These are phyloP conservation scores for Siphonodentalium dalli DNA, from an alignment of 2,888 invertebrate species.

Conservation along the genomic window DNA sequence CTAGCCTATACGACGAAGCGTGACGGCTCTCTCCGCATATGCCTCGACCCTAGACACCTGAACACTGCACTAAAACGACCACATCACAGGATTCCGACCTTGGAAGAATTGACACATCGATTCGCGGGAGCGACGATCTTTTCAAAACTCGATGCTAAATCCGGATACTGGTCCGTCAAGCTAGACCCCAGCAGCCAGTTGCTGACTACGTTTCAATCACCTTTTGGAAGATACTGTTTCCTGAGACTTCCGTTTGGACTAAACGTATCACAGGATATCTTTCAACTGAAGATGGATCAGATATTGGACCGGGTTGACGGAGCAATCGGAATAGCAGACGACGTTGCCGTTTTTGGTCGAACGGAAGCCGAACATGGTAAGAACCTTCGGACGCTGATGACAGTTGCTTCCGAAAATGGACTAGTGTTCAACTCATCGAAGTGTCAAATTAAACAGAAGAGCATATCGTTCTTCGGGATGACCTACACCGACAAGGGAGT, in stretches of 20 bases:
- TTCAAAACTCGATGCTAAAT: constrained; percentile 1
- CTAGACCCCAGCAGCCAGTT: constrained; percentile 6
- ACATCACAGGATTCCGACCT: constrained; percentile 7
- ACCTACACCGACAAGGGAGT: constrained; percentile 1
- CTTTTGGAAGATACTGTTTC: constrained; percentile 4
- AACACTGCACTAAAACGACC: constrained; percentile 6
- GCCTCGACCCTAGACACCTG: constrained; percentile 9
- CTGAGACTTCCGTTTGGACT: constrained; percentile 6
- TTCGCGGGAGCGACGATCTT: background rate
- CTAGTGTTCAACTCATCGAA: too few species aligned
- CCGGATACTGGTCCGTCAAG: constrained; percentile 1
- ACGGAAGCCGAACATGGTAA: background rate
- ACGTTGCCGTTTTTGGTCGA: constrained; percentile 6
- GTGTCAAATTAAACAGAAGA: too few species aligned
- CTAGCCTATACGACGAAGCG: constrained; percentile 18
- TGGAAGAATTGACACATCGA: constrained; percentile 1
- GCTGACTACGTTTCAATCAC: constrained; percentile 2
- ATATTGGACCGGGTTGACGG: constrained; percentile 4
- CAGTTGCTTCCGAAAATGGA: too few species aligned
- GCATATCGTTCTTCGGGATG: constrained; percentile 16
- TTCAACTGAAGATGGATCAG: constrained; percentile 2
- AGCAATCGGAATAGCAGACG: constrained; percentile 5
- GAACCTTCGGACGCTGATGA: constrained; percentile 16
- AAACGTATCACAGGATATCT: constrained; percentile 1
- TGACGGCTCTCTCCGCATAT: constrained; percentile 8